Evolutionary conservation across 2,888 invertebrate species (phyloP).

Genomic region (Lacanobia wlatinum): DNA sequence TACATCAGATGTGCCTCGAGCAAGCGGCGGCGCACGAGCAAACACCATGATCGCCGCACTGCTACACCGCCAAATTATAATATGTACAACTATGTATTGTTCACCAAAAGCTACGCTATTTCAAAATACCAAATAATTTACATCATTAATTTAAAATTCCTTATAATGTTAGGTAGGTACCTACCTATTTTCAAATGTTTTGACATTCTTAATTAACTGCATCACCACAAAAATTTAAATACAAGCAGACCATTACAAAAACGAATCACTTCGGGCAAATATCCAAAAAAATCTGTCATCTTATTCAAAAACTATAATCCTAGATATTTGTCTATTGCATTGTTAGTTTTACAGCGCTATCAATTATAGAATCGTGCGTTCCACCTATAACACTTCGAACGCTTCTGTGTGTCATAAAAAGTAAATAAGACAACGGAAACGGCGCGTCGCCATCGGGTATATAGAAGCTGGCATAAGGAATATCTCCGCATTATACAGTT

Average conservation of each 20-base stretch:
- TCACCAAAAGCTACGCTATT: conserved; percentile 13
- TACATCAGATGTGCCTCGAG: conserved; percentile 77
- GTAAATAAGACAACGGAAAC: conserved; percentile 51
- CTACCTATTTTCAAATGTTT: conserved; percentile 19
- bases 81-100: conserved; percentile 17
- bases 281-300: conserved; percentile 26
- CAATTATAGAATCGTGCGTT: conserved; percentile 48
- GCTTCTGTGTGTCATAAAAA: conserved; percentile 47
- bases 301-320: conserved; percentile 16
- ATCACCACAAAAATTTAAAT: conserved; percentile 6
- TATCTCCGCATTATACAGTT: conserved; percentile 47
- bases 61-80: conserved; percentile 40
- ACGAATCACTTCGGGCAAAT: conserved; percentile 31
- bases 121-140: conserved; percentile 5
- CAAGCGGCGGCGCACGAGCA: conserved; percentile 56
- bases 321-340: conserved; percentile 26
- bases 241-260: conserved; percentile 25
- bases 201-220: conserved; percentile 15
- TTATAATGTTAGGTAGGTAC: neutral
- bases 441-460: conserved; percentile 33
- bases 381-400: conserved; percentile 44
- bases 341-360: conserved; percentile 44
- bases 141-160: conserved; percentile 30
- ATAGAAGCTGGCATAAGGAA: conserved; percentile 41
- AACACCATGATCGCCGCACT: conserved; percentile 57